Percentiles rank a stretch among this genome's conserved stretches.
Evolutionary conservation across 2,888 invertebrate genomes (phyloP).

Genomic region (Nephrotoma flavescens): DNA sequence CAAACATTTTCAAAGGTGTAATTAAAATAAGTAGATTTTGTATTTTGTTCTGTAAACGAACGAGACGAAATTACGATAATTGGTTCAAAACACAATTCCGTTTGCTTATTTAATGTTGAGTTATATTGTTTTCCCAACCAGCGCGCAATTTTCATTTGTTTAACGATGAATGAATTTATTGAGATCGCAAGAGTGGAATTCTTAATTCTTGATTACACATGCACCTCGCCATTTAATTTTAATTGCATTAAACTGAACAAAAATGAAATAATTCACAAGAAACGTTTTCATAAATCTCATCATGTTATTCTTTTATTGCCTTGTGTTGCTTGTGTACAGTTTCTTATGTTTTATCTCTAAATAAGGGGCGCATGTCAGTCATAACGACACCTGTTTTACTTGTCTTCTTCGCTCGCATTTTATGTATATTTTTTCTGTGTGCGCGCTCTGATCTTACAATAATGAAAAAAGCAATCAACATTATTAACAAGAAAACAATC

Average conservation of each 20-base stretch:
- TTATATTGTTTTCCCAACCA: neutral
- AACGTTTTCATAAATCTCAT: neutral
- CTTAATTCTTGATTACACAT: neutral
- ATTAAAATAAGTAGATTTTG: neutral
- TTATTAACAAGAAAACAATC: neutral
- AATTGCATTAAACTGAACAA: neutral
- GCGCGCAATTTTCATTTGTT: neutral
- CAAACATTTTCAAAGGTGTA: neutral
- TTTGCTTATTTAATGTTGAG: neutral
- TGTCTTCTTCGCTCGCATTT: neutral
- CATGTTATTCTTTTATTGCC: neutral
- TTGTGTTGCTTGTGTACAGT: neutral
- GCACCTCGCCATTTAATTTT: neutral
- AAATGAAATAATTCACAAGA: neutral
- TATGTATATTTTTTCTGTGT: neutral
- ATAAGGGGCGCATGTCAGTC: slow-evolving; percentile 5
- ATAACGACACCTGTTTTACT: slow-evolving; percentile 4
- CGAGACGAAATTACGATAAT: neutral
- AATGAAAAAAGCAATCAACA: neutral
- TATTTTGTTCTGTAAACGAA: neutral
- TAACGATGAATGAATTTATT: neutral
- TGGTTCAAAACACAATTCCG: neutral
- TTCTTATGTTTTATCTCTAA: neutral
- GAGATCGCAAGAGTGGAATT: neutral
- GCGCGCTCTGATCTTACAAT: neutral